phyloP scores from a whole-genome alignment of 2,797 vertebrate species.

The Sebastiscus tertius region DNA sequence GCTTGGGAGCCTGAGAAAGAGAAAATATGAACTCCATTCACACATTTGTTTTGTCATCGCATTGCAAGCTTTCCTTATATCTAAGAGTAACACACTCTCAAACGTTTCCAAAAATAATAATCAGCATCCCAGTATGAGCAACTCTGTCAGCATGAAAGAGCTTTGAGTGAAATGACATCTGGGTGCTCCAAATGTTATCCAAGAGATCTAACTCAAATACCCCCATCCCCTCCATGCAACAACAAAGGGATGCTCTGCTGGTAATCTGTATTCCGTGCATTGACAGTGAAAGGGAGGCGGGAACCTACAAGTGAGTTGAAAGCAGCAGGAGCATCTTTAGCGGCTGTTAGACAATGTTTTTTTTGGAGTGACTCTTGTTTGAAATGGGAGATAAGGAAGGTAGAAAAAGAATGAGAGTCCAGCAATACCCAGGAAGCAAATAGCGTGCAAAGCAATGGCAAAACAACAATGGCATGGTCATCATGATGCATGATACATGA shows the following conservation, averaged over 20 bases:
- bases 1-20: slow-evolving; percentile 2
- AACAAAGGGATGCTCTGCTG: slow-evolving; percentile 79
- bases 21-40: slow-evolving; percentile 16
- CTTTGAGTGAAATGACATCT: slow-evolving; percentile 74
- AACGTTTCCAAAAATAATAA: slow-evolving; percentile 50
- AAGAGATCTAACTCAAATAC: slow-evolving; percentile 83
- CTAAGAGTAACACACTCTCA: not conserved
- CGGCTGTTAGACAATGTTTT: slow-evolving; percentile 66
- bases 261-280: slow-evolving; percentile 82
- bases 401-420: slow-evolving; percentile 52
- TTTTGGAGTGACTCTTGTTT: slow-evolving; percentile 66
- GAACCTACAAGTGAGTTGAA: slow-evolving; percentile 43
- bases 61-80: not conserved
- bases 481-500: slow-evolving; percentile 22
- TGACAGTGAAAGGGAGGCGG: slow-evolving; percentile 58
- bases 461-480: slow-evolving; percentile 41
- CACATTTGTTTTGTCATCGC: slow-evolving; percentile 1
- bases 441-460: slow-evolving; percentile 68
- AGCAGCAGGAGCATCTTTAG: slow-evolving; percentile 60
- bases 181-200: slow-evolving; percentile 76
- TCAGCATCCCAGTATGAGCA: slow-evolving; percentile 48
- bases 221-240: slow-evolving; percentile 76
- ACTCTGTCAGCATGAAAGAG: slow-evolving; percentile 69
- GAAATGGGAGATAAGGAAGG: slow-evolving; percentile 73
- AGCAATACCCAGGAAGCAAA: slow-evolving; percentile 43